phyloP scores from a whole-genome alignment of 2,888 invertebrate species.

The Trichopria drosophilae region DNA sequence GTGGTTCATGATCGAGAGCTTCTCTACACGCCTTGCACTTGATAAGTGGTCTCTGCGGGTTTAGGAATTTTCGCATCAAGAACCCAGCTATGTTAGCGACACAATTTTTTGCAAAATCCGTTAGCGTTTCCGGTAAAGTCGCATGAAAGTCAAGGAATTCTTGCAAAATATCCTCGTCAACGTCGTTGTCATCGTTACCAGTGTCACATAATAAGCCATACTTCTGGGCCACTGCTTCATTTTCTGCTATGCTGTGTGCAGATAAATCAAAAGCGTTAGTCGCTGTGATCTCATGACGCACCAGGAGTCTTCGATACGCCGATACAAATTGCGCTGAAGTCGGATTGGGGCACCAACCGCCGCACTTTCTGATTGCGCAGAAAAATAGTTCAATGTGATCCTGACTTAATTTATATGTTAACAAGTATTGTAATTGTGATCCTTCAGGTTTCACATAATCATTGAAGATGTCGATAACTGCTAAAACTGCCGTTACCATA shows the following conservation, averaged over 20 bases:
- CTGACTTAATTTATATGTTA: too few relatives aligned
- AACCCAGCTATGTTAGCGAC: too few relatives aligned
- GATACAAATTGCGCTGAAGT: slow-evolving; percentile 15
- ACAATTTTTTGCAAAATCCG: not conserved
- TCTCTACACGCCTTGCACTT: slow-evolving; percentile 19
- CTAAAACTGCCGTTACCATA: slow-evolving; percentile 6
- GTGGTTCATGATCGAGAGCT: slow-evolving; percentile 9
- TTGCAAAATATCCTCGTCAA: not conserved
- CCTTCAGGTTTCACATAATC: slow-evolving; percentile 11
- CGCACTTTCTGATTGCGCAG: slow-evolving; percentile 22
- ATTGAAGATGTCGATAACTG: slow-evolving; percentile 17
- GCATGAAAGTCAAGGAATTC: not conserved
- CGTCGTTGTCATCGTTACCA: not conserved
- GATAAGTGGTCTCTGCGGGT: slow-evolving; percentile 10
- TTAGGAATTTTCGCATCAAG: slow-evolving; percentile 25
- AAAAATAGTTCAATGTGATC: too few relatives aligned
- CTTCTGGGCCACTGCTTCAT: not conserved
- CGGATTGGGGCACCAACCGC: slow-evolving; percentile 27
- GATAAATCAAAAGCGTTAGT: slow-evolving; percentile 6
- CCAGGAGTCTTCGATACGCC: slow-evolving; percentile 20
- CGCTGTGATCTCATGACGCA: slow-evolving; percentile 16
- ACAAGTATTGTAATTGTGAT: slow-evolving; percentile 22
- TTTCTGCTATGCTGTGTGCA: not conserved
- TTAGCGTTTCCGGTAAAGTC: not conserved
- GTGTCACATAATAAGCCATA: not conserved